Evolutionary conservation across 2,888 invertebrate species (phyloP), one percentile per base, ranked within the genome.

Genomic region (Orthosia gracilis): DNA sequence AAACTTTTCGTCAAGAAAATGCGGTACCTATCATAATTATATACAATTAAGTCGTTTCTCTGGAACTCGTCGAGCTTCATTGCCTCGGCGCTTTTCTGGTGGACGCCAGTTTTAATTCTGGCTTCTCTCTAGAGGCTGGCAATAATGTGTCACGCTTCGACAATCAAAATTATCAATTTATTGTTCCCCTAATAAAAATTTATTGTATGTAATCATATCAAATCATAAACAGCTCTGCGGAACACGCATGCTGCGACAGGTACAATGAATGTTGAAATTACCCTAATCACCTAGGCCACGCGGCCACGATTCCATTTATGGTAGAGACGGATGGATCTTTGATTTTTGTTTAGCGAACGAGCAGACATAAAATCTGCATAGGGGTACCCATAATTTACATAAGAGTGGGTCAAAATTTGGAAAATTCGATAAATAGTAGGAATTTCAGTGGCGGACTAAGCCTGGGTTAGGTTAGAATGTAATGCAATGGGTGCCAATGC

Each of bases 231-330:
- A 9, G 23, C 12, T 23, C n/a, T 26, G 23, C 2, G 49, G 23
- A 73, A 40, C 73, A 73, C 47, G 54, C 63, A 13, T 12, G 1
- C 31, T 13, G 5, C 17, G 17, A 23, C 11, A 23, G n/a, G 54
- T n/a, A 49, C 11, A 49, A n/a, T 23, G n/a, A 26, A 21, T 72
- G 21, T 47, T 71, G 11, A 50, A 45, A 72, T 71, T 45, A 26
- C 1, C 2, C 4, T 45, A 3, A 72, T 72, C 61, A 72, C 45
- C n/a, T 31, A 2, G 23, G 15, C 17, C 40, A 59, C 7, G 40
- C 4, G 3, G 40, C n/a, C 40, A 23, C 21, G 47, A 62, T 62
- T 21, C 15, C 26, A 17, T 5, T 52, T 52, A 18, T 21, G n/a
- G 15, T 17, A 18, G 31, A 9, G 4, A 18, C 12, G 3, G 21